Conservation (phyloP, 2,888 invertebrate genomes). For the Zaprionus bogoriensis region DNA sequence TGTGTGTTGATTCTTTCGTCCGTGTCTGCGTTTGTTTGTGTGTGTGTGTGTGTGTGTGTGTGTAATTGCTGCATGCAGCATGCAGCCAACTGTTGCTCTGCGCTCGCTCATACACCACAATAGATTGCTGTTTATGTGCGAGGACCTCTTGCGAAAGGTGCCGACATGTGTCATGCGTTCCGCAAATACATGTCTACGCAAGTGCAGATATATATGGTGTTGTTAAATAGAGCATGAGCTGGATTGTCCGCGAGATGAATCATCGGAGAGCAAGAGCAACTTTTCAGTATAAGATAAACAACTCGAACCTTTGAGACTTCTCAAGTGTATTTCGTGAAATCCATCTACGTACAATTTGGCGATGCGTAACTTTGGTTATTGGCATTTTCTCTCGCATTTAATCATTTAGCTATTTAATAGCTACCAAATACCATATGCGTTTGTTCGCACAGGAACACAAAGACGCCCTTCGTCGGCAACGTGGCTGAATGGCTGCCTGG, state of each 20-base stretch:
- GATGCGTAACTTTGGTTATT: neutral
- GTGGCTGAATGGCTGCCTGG: no score
- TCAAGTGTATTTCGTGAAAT: no score
- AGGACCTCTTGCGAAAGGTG: slow-evolving; percentile 15
- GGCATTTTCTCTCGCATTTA: no score
- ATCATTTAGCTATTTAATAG: no score
- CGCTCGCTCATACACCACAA: slow-evolving; percentile 6
- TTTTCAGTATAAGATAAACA: neutral
- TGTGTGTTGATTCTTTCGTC: no score
- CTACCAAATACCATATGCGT: neutral
- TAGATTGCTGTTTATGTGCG: slow-evolving; percentile 15
- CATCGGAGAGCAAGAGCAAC: slow-evolving; percentile 2
- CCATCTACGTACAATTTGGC: neutral
- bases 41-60: neutral
- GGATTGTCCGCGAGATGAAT: slow-evolving; percentile 22
- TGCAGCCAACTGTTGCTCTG: slow-evolving; percentile 41
- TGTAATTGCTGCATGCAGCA: slow-evolving; percentile 10
- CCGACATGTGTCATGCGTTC: slow-evolving; percentile 5
- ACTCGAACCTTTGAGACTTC: no score
- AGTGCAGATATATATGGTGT: neutral
- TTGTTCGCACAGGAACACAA: neutral
- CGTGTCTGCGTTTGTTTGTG: no score
- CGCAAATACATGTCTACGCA: neutral
- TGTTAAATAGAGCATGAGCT: neutral
- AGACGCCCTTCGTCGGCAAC: slow-evolving; percentile 1